phyloP scores from a whole-genome alignment of 2,113 vertebrate species.

The Cynocephalus volans region DNA sequence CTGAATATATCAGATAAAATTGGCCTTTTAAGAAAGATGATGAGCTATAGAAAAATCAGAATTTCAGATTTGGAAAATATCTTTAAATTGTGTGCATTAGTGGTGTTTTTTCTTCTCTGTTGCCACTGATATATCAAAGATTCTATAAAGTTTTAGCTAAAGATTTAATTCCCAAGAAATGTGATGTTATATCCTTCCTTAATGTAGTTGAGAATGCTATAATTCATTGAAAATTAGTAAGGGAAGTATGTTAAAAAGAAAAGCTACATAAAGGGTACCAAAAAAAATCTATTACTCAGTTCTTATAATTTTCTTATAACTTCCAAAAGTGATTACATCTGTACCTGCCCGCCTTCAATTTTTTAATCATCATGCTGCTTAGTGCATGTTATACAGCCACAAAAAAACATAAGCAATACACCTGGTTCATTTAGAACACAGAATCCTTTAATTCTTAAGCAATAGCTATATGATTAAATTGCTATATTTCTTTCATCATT shows the following conservation, averaged over 20 bases:
- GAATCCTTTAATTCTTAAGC: background rate
- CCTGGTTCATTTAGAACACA: background rate
- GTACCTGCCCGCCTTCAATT: rapidly evolving
- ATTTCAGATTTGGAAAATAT: background rate
- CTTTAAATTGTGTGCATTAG: background rate
- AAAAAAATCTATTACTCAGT: background rate
- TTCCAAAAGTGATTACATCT: background rate
- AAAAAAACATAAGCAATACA: background rate
- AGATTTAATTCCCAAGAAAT: background rate
- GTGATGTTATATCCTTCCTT: background rate
- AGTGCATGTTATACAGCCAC: background rate
- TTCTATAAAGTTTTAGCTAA: background rate
- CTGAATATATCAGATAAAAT: background rate
- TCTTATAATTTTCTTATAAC: background rate
- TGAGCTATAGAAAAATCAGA: background rate
- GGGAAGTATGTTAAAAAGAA: background rate
- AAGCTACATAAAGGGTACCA: background rate
- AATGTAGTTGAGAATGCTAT: background rate
- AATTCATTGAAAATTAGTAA: background rate
- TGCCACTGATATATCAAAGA: background rate
- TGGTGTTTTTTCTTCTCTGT: background rate
- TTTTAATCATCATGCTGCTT: background rate
- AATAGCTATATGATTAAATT: background rate
- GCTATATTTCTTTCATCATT: background rate
- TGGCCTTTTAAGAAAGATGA: background rate